Base-by-base conservation (phyloP, 92 coral and sea anemone genomes). In the Micromussa lordhowensis region DNA sequence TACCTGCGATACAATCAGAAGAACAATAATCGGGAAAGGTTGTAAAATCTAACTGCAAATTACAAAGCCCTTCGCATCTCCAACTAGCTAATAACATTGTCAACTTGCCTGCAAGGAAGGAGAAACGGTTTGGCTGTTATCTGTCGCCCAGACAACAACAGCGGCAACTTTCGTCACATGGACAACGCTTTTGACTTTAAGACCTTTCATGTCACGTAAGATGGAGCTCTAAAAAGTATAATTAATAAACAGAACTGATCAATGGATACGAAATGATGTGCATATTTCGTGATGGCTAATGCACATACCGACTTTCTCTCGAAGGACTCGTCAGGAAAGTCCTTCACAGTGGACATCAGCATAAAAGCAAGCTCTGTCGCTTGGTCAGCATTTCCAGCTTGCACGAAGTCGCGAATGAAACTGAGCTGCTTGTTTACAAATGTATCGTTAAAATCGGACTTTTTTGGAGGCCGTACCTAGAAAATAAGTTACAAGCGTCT, bases 81-180 rank as follows among this genome's bases (percentile, higher is more conserved):
- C 1, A 5, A 44, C 51, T 44, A 44, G 13, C 51, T 44, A 8
- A 44, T 44, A 44, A 44, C 8, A 13, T 44, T 44, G 51, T 8
- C 51, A 34, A 69, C 82, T 31, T 89, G 93, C 98, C 93, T 89
- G 96, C 34, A 90, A 74, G 31, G 36, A 72, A 36, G 61, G 75
- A 0, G 96, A 82, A 14, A 88, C 82, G 79, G 82, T 88, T 19
- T 91, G 88, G 38, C 81, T 74, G 30, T 93, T 83, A 31, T 87
- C 95, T 8, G 98, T 95, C 26, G 98, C 96, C 90, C 92, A 61
- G 26, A 85, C 89, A 53, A 95, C 93, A 22, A 95, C 85, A 49
- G 94, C 93, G 24, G 93, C 91, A 9, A 93, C 82, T 88, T 95
- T 94, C 15, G 98, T 95, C 24, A 94, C 96, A 72, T 91, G 86